phyloP scores from a whole-genome alignment of 2,113 vertebrate genomes.

The Taxidea taxus region DNA sequence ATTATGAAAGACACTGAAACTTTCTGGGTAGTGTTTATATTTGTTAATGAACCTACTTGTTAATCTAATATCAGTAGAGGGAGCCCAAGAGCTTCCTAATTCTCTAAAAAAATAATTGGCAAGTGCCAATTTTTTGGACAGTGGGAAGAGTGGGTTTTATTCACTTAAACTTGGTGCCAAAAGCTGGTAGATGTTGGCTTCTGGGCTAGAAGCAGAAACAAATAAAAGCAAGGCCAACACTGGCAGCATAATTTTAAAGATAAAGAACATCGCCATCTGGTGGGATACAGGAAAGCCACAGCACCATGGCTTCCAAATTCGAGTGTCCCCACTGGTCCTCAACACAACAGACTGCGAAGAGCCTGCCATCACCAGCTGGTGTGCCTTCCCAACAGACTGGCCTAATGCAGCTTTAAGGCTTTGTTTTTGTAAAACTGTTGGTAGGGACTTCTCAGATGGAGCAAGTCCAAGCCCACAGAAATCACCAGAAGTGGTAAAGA shows the following conservation, averaged over 20 bases:
- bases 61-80: constrained; percentile 44
- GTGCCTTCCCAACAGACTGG: constrained; percentile 32
- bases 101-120: constrained; percentile 16
- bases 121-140: background rate
- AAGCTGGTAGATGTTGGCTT: constrained; percentile 23
- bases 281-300: constrained; percentile 17
- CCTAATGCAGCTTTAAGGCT: constrained; percentile 51
- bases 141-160: constrained; percentile 17
- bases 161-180: constrained; percentile 42
- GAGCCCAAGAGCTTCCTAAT: constrained; percentile 60
- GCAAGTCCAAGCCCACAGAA: background rate
- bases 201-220: constrained; percentile 40
- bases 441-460: constrained; percentile 47
- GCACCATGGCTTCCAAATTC: constrained; percentile 17
- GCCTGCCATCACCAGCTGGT: constrained; percentile 46
- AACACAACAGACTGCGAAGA: background rate
- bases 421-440: constrained; percentile 56
- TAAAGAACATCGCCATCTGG: constrained; percentile 64
- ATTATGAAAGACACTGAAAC: background rate
- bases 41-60: constrained; percentile 8
- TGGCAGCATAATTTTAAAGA: constrained; percentile 53
- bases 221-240: constrained; percentile 50
- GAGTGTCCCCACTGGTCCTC: constrained; percentile 26
- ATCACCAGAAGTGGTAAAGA: background rate
- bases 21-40: background rate